Percentiles rank a stretch among this genome's conserved stretches.
Evolutionary conservation across 2,888 invertebrate species (phyloP).

Genomic region (Papilio gigon): DNA sequence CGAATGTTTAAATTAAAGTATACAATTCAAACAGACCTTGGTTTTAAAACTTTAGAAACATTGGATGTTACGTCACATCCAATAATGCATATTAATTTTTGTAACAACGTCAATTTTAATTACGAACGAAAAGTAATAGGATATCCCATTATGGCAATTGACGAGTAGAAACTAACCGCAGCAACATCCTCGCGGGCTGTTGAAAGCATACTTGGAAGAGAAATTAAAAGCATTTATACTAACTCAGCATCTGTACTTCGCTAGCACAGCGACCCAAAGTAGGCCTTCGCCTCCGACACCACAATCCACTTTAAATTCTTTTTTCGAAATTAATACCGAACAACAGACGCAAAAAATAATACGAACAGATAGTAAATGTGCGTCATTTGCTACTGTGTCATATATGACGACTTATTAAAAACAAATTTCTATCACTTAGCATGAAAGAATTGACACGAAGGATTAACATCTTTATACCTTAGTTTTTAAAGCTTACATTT

Average conservation of each 20-base stretch:
- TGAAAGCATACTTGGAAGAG: neutral
- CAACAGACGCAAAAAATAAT: slow-evolving; percentile 1
- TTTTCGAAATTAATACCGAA: neutral
- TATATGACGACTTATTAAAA: slow-evolving; percentile 33
- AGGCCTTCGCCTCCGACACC: too few relatives aligned
- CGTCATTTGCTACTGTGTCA: slow-evolving; percentile 34
- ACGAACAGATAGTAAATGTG: slow-evolving; percentile 14
- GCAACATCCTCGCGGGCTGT: neutral
- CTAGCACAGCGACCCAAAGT: too few relatives aligned
- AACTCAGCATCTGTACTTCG: too few relatives aligned
- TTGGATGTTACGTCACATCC: slow-evolving; percentile 43
- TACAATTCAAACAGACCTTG: slow-evolving; percentile 43
- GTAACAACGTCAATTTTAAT: slow-evolving; percentile 39
- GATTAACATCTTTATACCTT: slow-evolving; percentile 11
- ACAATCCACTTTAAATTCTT: neutral
- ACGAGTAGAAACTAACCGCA: slow-evolving; percentile 39
- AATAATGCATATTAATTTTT: slow-evolving; percentile 42
- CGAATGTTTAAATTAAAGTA: too few relatives aligned
- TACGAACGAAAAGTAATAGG: slow-evolving; percentile 39
- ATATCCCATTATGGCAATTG: slow-evolving; percentile 47
- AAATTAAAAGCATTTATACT: too few relatives aligned
- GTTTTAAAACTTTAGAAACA: neutral
- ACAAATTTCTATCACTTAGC: slow-evolving; percentile 8
- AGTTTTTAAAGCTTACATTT: neutral
- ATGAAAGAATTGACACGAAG: neutral